phyloP scores from a whole-genome alignment of 1,140 invertebrate species.

The Nephotettix cincticeps region DNA sequence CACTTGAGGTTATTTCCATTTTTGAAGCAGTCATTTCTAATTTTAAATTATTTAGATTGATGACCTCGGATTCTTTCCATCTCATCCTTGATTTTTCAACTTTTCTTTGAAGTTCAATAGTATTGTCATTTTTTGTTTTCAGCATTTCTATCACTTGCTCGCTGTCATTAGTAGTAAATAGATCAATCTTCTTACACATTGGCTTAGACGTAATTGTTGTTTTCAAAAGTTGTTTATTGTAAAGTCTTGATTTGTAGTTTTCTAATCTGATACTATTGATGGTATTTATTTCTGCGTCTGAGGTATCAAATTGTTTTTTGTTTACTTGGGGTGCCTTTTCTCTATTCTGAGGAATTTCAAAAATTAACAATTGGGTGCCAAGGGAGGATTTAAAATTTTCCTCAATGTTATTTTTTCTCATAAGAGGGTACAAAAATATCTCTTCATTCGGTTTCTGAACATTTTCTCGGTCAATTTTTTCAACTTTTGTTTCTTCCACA shows the following conservation, averaged over 20 bases:
- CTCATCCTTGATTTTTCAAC: not conserved
- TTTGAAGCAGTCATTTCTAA: slow-evolving; percentile 12
- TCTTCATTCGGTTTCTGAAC: no score
- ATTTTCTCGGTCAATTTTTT: not conserved
- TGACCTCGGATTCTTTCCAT: not conserved
- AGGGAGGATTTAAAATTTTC: not conserved
- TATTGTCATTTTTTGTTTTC: not conserved
- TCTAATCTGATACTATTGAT: not conserved
- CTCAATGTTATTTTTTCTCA: not conserved
- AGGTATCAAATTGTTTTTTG: no score
- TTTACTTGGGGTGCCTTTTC: no score
- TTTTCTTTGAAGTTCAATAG: not conserved
- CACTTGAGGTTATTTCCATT: not conserved
- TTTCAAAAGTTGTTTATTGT: not conserved
- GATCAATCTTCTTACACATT: not conserved
- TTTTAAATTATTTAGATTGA: not conserved
- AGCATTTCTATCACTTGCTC: slow-evolving; percentile 18
- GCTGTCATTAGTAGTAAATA: slow-evolving; percentile 6
- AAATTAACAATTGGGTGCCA: not conserved
- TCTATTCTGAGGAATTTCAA: not conserved
- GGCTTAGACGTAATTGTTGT: not conserved
- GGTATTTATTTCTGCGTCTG: not conserved
- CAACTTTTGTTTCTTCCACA: not conserved
- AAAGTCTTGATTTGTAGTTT: slow-evolving; percentile 6
- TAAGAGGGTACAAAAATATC: no score